Conservation (phyloP, 2,113 vertebrate species). For the Sceloporus undulatus region DNA sequence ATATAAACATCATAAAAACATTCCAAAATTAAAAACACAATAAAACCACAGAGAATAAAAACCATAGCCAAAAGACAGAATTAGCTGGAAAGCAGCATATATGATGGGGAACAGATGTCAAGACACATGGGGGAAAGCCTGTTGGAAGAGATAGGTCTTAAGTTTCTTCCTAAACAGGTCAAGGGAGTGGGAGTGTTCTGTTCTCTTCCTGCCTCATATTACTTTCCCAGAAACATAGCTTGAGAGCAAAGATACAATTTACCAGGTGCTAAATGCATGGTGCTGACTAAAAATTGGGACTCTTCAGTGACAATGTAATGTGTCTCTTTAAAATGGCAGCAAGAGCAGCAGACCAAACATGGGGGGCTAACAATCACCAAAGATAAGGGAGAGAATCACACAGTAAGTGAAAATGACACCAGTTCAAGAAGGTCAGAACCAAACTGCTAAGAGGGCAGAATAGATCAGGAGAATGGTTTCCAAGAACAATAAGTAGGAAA, state of each 20-base stretch:
- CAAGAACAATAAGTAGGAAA: background rate
- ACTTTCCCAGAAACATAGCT: background rate
- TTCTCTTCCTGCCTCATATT: background rate
- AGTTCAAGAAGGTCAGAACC: background rate
- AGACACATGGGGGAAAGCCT: no score
- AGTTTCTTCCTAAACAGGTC: no score
- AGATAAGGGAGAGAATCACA: background rate
- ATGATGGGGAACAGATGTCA: no score
- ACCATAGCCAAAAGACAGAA: no score
- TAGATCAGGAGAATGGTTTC: background rate
- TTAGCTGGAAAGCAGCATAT: no score
- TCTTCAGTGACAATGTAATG: background rate
- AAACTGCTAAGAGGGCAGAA: background rate
- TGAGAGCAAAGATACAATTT: background rate
- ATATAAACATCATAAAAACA: no score
- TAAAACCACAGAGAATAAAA: no score
- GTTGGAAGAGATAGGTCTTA: no score
- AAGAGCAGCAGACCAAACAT: no score
- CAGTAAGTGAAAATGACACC: background rate
- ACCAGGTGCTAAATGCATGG: background rate
- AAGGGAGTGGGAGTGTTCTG: no score
- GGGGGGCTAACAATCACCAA: no score
- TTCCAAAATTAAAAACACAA: no score
- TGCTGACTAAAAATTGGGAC: background rate
- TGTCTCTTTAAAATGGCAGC: background rate